Evolutionary conservation across 2,797 vertebrate species (phyloP).

Genomic region (Hybognathus amarus): DNA sequence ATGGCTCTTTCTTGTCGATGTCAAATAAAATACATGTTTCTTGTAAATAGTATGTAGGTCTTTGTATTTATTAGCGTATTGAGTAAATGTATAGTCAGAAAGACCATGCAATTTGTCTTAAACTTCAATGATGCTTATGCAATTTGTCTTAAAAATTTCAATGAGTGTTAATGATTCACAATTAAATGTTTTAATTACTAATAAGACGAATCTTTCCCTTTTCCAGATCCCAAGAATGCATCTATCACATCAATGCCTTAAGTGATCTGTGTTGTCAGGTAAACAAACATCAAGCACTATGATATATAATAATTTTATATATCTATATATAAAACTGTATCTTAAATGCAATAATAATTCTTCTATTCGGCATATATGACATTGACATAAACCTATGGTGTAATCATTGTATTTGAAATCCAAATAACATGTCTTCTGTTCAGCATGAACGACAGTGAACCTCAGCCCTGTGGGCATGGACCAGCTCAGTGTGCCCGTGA

Average conservation of each 20-base stretch:
- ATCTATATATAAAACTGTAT: too few species aligned
- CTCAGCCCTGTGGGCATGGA: slow-evolving; percentile 98
- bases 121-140: not conserved
- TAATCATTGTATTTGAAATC: not conserved
- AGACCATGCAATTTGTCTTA: not conserved
- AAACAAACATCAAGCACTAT: not conserved
- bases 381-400: slow-evolving; percentile 90
- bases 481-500: slow-evolving; percentile 93
- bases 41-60: not conserved
- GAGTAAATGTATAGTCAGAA: not conserved
- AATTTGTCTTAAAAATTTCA: not conserved
- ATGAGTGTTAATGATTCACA: not conserved
- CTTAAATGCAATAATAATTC: not conserved
- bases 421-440: not conserved
- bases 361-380: slow-evolving; percentile 72
- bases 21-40: not conserved
- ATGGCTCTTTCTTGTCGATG: not conserved
- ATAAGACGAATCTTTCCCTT: not conserved
- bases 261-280: slow-evolving; percentile 47
- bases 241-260: slow-evolving; percentile 28
- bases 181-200: not conserved
- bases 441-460: slow-evolving; percentile 98
- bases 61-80: not conserved
- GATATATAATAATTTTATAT: too few species aligned
- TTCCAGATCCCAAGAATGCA: slow-evolving; percentile 38